phyloP scores from a whole-genome alignment of 2,797 vertebrate genomes.

The Peromyscus melanophrys region DNA sequence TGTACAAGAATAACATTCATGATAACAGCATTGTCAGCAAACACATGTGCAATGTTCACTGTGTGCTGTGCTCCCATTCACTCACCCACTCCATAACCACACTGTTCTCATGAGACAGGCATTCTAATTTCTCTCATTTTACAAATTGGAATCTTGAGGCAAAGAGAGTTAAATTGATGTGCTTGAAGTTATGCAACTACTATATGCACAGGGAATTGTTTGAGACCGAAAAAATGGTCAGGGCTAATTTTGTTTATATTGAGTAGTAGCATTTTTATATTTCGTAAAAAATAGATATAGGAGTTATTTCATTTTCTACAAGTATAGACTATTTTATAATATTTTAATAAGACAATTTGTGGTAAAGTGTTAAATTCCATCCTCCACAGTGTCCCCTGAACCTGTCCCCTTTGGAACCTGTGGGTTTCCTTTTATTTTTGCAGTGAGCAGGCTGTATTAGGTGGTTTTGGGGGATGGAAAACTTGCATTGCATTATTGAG shows the following conservation, averaged over 20 bases:
- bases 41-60: background rate
- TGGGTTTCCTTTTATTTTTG: constrained; percentile 71
- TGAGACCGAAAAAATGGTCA: background rate
- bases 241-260: background rate
- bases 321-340: constrained; percentile 3
- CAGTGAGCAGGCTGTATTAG: constrained; percentile 46
- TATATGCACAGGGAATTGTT: background rate
- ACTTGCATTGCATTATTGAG: background rate
- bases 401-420: background rate
- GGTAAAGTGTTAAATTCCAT: background rate
- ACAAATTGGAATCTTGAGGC: constrained; percentile 9
- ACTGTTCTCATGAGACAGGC: background rate
- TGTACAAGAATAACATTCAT: background rate
- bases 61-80: background rate
- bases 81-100: background rate
- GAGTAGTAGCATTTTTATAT: background rate
- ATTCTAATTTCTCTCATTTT: constrained; percentile 30
- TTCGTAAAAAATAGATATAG: background rate
- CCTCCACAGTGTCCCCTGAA: background rate
- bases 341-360: background rate
- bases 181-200: background rate
- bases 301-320: background rate
- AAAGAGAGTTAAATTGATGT: constrained; percentile 39
- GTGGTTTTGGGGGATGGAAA: constrained; percentile 47
- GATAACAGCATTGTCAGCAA: background rate